Evolutionary conservation across 2,797 vertebrate species (phyloP), one percentile per base, ranked within the genome.

Genomic region (Acipenser transmontanus): DNA sequence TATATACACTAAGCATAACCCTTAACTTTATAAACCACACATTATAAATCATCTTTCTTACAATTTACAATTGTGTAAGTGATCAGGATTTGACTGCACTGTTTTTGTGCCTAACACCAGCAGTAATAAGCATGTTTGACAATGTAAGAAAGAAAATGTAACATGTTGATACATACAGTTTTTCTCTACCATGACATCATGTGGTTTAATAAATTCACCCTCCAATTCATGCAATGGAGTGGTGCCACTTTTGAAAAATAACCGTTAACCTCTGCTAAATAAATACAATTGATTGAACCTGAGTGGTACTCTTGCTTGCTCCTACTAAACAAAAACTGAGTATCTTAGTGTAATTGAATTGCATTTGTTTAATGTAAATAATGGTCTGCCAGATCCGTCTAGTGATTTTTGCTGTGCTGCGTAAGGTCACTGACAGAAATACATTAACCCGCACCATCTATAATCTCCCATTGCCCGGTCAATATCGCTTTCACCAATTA

Each of bases 401-500:
- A 11, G 47, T 48, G 8, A 34, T 4, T 3, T 34, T 34, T 4
- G 3, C 34, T 34, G 34, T 34, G 34, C 34, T 34, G 34, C 34
- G 4, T 34, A 34, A 34, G 34, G 34, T 34, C 34, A 34, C 2
- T 34, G 34, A 65, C 50, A 10, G 66, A 64, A 64, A 56, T 59
- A 59, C 59, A 65, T 68, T 67, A 60, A 47, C 65, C 49, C 2
- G 12, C 57, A 20, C n/a, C 49, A 7, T 59, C 17, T 59, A 50
- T 56, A 49, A 68, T 68, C 66, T 65, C 50, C 66, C 48, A 14
- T 62, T 64, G 50, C 57, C 50, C 66, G 49, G 61, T 49, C 20
- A 52, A 61, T 64, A 64, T 67, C 66, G 56, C 66, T 59, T 61
- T 52, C 49, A 49, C 57, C 47, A 67, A 68, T 71, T 67, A 71